A percentile compares a stretch with the other conserved stretches of the same genome.
Conservation (phyloP, 2,888 invertebrate genomes). For the Melanchra persicariae region DNA sequence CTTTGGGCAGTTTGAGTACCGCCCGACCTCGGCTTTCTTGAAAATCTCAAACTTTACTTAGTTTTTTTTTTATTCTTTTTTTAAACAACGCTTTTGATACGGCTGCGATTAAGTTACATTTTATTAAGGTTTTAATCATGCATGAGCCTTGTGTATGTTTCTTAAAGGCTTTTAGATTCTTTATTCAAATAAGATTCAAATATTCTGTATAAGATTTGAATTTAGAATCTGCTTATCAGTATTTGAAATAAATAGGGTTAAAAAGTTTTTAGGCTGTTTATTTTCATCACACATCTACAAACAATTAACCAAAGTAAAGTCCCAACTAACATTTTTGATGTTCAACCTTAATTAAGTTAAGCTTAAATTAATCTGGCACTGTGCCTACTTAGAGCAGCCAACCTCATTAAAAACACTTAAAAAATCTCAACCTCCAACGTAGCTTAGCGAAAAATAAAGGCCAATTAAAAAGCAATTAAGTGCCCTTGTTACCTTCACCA, state of each 20-base stretch:
- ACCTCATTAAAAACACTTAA: conserved; percentile 42
- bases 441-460: conserved; percentile 30
- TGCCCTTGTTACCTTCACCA: conserved; percentile 30
- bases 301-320: not conserved
- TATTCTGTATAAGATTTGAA: too few species aligned
- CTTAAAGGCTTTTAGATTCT: too few species aligned
- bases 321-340: not conserved
- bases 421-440: conserved; percentile 17
- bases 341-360: conserved; percentile 18
- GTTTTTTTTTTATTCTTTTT: conserved; percentile 11
- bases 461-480: conserved; percentile 49
- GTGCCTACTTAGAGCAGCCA: conserved; percentile 11
- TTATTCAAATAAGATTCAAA: too few species aligned
- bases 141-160: not conserved
- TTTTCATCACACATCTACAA: not conserved
- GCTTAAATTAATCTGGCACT: conserved; percentile 22
- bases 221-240: too few species aligned
- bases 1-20: conserved; percentile 30
- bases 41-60: conserved; percentile 3
- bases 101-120: not conserved
- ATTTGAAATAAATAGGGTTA: too few species aligned
- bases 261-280: not conserved
- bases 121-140: conserved; percentile 1
- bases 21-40: conserved; percentile 39
- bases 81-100: not conserved